Evolutionary conservation across 2,888 invertebrate genomes (phyloP).

Genomic region (Ctenicera cuprea): DNA sequence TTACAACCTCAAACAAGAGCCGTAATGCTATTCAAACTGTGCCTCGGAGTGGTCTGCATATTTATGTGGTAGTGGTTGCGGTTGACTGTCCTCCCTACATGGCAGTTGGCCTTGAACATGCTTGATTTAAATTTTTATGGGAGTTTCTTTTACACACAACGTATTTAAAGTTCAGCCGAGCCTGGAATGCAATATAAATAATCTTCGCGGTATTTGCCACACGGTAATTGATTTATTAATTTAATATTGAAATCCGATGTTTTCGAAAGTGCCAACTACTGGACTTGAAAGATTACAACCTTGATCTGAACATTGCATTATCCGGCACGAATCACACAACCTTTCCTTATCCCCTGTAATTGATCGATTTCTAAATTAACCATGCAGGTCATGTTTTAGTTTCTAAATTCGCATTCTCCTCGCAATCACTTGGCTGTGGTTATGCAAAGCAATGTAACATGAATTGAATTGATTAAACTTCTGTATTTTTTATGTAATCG

Average conservation of each 20-base stretch:
- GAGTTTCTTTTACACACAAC: constrained; percentile 30
- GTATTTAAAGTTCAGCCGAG: constrained; percentile 30
- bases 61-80: constrained; percentile 38
- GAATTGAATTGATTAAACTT: constrained; percentile 11
- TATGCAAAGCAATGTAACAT: constrained; percentile 32
- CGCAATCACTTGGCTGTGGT: constrained; percentile 29
- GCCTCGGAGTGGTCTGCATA: constrained; percentile 44
- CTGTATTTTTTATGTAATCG: background rate
- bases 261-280: constrained; percentile 7
- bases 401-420: constrained; percentile 41
- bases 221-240: constrained; percentile 27
- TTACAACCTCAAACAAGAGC: constrained; percentile 41
- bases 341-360: constrained; percentile 12
- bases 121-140: constrained; percentile 40
- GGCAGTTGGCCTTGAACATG: constrained; percentile 41
- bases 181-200: constrained; percentile 32
- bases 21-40: constrained; percentile 34
- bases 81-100: constrained; percentile 44
- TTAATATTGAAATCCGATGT: background rate
- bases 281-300: constrained; percentile 35
- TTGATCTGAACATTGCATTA: constrained; percentile 38
- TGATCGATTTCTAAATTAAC: constrained; percentile 44
- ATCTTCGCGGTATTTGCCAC: constrained; percentile 25
- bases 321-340: constrained; percentile 31
- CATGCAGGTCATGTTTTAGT: constrained; percentile 39